phyloP scores from a whole-genome alignment of 2,888 invertebrate genomes.

The Leucophenga montana region DNA sequence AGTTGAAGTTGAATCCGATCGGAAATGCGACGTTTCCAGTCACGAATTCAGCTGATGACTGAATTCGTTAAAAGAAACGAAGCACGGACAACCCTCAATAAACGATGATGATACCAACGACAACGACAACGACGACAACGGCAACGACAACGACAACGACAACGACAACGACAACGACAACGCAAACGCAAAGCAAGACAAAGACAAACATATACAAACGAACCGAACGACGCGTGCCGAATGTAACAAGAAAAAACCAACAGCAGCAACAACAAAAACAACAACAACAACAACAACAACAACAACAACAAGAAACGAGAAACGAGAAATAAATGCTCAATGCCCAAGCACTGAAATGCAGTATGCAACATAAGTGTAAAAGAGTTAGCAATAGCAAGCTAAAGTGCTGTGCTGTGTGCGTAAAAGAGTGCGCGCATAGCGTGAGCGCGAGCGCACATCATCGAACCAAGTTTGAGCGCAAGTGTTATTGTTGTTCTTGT shows the following conservation, averaged over 20 bases:
- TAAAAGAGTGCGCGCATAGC: no score
- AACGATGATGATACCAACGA: neutral
- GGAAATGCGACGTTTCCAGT: slow-evolving; percentile 72
- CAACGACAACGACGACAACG: no score
- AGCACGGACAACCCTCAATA: slow-evolving; percentile 71
- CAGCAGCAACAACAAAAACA: neutral
- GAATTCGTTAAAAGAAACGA: slow-evolving; percentile 72
- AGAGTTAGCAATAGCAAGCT: no score
- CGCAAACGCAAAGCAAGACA: slow-evolving; percentile 18
- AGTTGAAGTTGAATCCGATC: slow-evolving; percentile 56
- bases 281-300: slow-evolving; percentile 4
- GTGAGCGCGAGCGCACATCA: no score
- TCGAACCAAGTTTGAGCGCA: no score
- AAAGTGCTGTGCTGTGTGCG: no score
- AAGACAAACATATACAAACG: slow-evolving; percentile 38
- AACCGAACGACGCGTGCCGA: neutral
- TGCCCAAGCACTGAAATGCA: no score
- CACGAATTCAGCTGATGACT: slow-evolving; percentile 74
- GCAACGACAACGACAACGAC: slow-evolving; percentile 25
- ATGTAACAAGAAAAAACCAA: neutral
- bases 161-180: slow-evolving; percentile 20
- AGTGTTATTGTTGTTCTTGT: slow-evolving; percentile 35
- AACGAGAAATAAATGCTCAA: neutral
- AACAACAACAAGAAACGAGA: neutral
- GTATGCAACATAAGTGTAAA: no score